These are phyloP conservation scores for Garrulus glandarius DNA, from an alignment of 2,797 vertebrate species.

Conservation along the genomic window DNA sequence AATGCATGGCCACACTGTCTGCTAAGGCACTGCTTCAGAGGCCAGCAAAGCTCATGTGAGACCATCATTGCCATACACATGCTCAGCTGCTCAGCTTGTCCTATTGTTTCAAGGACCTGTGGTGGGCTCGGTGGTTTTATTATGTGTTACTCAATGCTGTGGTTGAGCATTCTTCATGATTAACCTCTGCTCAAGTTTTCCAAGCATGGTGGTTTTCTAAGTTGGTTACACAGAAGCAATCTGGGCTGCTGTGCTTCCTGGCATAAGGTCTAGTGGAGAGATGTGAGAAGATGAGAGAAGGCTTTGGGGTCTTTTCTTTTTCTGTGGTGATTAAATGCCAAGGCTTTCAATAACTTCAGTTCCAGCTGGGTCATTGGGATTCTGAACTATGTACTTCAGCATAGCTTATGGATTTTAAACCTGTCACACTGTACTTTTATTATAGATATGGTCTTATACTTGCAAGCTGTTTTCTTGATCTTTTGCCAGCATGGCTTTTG, in stretches of 20 bases:
- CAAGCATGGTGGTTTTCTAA: rapidly evolving
- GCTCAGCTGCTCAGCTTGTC: background rate
- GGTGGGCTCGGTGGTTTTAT: background rate
- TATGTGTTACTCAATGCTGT: background rate
- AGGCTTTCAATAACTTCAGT: slow-evolving; percentile 20
- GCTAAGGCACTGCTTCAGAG: background rate
- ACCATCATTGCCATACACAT: background rate
- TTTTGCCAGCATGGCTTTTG: slow-evolving; percentile 65
- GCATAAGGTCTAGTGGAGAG: background rate
- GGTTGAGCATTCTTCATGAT: background rate
- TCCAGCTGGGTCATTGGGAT: slow-evolving; percentile 36
- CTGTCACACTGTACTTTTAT: slow-evolving; percentile 52
- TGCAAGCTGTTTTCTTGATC: slow-evolving; percentile 69
- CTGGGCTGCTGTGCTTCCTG: background rate
- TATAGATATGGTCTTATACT: slow-evolving; percentile 44
- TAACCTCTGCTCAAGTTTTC: background rate
- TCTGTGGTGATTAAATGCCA: background rate
- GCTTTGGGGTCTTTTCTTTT: background rate
- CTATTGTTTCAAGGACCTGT: background rate
- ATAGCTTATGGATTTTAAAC: slow-evolving; percentile 56
- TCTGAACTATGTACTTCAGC: slow-evolving; percentile 56
- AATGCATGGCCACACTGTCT: too few species aligned
- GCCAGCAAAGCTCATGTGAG: background rate
- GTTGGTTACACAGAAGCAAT: background rate
- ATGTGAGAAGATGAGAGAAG: background rate